Percentiles rank a stretch among this genome's conserved stretches.
Evolutionary conservation across 2,888 invertebrate species (phyloP).

Genomic region (Drosophila suboccidentalis): DNA sequence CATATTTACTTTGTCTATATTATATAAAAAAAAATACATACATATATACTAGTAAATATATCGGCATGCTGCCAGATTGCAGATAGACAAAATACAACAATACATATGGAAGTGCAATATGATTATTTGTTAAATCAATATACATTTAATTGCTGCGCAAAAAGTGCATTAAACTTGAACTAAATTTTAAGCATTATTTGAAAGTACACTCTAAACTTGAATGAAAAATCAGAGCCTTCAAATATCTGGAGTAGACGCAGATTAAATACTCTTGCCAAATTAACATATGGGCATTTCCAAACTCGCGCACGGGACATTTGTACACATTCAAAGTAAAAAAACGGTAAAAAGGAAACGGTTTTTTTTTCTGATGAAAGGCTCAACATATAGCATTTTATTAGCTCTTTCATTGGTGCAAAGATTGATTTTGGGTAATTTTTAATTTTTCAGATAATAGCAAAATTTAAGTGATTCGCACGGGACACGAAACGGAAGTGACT

Average conservation of each 20-base stretch:
- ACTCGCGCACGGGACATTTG: too few species aligned
- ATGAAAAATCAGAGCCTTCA: background rate
- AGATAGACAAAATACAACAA: constrained; percentile 7
- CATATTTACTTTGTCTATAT: constrained; percentile 55
- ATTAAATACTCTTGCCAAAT: constrained; percentile 8
- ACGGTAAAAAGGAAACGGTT: too few species aligned
- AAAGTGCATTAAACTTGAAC: constrained; percentile 73
- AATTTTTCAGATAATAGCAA: too few species aligned
- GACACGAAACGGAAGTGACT: too few species aligned
- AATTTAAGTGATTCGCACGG: too few species aligned
- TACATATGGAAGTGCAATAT: constrained; percentile 8
- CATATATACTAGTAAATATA: constrained; percentile 17
- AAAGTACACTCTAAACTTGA: constrained; percentile 19
- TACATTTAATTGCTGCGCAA: constrained; percentile 61
- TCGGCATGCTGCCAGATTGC: constrained; percentile 68
- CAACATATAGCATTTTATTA: too few species aligned
- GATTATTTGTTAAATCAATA: constrained; percentile 32
- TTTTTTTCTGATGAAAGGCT: too few species aligned
- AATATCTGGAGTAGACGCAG: background rate
- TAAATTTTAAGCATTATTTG: constrained; percentile 52
- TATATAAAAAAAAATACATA: too few species aligned
- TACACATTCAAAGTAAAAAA: too few species aligned
- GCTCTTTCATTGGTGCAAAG: too few species aligned
- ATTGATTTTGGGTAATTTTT: too few species aligned
- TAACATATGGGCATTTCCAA: too few species aligned